Conservation (phyloP, 1,140 invertebrate genomes). For the Lordiphosa stackelbergi region DNA sequence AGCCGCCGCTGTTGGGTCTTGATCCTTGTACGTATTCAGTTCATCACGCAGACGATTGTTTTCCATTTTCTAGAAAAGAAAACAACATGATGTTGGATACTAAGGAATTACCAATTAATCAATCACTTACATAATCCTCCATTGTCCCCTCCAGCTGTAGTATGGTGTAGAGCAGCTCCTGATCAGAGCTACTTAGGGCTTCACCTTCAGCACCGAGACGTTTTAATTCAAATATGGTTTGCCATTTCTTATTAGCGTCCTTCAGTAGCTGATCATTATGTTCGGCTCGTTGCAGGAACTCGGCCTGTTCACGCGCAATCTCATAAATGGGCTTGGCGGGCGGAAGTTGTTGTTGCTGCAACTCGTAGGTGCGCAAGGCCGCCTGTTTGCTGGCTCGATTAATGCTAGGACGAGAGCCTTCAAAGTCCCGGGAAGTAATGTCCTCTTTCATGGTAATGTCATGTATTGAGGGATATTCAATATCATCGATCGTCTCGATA, state of each 20-base stretch:
- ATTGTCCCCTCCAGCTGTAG: slow-evolving; percentile 81
- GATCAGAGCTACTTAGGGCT: slow-evolving; percentile 78
- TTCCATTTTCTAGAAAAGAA: slow-evolving; percentile 77
- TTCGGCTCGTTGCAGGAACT: slow-evolving; percentile 79
- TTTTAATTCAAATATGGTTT: slow-evolving; percentile 78
- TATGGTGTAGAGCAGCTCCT: slow-evolving; percentile 79
- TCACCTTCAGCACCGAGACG: slow-evolving; percentile 78
- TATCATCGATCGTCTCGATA: slow-evolving; percentile 77
- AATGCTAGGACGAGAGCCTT: slow-evolving; percentile 71
- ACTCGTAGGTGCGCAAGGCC: slow-evolving; percentile 78
- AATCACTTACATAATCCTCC: slow-evolving; percentile 78
- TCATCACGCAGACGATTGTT: slow-evolving; percentile 79
- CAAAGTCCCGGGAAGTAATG: slow-evolving; percentile 32
- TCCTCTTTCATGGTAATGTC: slow-evolving; percentile 77
- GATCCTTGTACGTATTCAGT: slow-evolving; percentile 78
- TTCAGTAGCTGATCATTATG: slow-evolving; percentile 79
- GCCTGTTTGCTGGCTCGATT: slow-evolving; percentile 80
- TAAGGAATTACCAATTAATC: background rate
- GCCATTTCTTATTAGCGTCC: slow-evolving; percentile 76
- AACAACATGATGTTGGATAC: background rate
- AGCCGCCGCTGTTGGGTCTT: slow-evolving; percentile 10
- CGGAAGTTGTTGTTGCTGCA: slow-evolving; percentile 23
- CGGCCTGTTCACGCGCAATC: slow-evolving; percentile 79
- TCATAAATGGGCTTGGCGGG: slow-evolving; percentile 75
- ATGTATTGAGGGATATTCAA: slow-evolving; percentile 79